phyloP scores from a whole-genome alignment of 2,113 vertebrate species.

The Pleuronectes platessa region DNA sequence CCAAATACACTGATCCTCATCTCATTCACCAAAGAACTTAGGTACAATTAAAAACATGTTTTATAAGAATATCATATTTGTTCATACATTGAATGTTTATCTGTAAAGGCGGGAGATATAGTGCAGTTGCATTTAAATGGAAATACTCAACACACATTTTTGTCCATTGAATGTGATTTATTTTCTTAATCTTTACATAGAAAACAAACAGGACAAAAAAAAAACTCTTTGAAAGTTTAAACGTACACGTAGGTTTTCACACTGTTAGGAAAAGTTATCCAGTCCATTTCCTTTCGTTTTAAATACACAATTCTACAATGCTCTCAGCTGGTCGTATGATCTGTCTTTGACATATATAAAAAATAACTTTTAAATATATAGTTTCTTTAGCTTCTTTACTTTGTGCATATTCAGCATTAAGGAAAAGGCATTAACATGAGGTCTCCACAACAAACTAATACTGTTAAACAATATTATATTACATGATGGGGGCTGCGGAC shows the following conservation, averaged over 20 bases:
- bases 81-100: too few relatives aligned
- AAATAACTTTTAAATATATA: conserved; percentile 15
- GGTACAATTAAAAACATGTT: too few relatives aligned
- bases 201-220: neutral
- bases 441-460: neutral
- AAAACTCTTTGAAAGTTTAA: neutral
- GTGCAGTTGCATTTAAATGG: neutral
- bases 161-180: neutral
- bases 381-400: too few relatives aligned
- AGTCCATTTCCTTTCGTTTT: neutral
- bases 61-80: too few relatives aligned
- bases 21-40: too few relatives aligned
- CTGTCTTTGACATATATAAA: neutral
- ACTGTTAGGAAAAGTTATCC: neutral
- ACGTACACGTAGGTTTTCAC: neutral
- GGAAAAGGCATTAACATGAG: neutral
- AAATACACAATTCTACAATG: neutral
- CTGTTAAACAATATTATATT: neutral
- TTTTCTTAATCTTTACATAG: neutral
- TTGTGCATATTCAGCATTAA: conserved; percentile 1
- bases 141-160: neutral
- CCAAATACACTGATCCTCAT: too few relatives aligned
- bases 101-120: too few relatives aligned
- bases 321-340: neutral
- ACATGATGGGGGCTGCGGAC: neutral